These are phyloP conservation scores for Datnioides undecimradiatus DNA, from an alignment of 2,113 vertebrate species.

Conservation along the genomic window DNA sequence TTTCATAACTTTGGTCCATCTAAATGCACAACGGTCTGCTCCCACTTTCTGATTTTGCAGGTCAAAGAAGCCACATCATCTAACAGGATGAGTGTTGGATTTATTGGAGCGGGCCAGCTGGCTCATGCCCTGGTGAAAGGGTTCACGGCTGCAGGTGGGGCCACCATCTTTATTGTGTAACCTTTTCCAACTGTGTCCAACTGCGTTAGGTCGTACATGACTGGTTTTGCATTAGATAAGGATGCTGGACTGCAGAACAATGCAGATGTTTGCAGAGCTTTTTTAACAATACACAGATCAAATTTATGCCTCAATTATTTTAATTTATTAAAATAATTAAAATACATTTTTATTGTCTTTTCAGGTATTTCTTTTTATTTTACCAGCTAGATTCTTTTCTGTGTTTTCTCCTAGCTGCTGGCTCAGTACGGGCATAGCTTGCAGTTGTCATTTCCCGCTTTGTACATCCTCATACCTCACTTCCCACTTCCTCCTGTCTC, in stretches of 20 bases:
- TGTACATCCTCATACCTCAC: background rate
- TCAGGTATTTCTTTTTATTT: background rate
- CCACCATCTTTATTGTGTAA: background rate
- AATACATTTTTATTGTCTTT: background rate
- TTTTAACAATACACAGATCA: background rate
- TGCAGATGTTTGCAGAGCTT: background rate
- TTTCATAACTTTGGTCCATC: background rate
- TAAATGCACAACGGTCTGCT: background rate
- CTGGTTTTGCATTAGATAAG: background rate
- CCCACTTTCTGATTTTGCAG: constrained; percentile 16
- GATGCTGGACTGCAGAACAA: too few species aligned
- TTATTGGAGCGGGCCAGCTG: constrained; percentile 93
- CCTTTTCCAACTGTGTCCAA: background rate
- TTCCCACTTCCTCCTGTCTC: constrained; percentile 10
- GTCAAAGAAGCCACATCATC: constrained; percentile 47
- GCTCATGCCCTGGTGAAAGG: constrained; percentile 91
- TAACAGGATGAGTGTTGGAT: constrained; percentile 91
- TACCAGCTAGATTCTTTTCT: background rate
- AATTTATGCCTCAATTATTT: too few species aligned
- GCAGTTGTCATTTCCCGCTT: background rate
- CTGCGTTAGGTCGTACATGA: background rate
- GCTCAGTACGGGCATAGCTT: background rate
- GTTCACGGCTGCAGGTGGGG: constrained; percentile 90
- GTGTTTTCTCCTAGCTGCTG: background rate
- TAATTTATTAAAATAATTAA: background rate